Evolutionary conservation across 2,113 vertebrate species (phyloP).

Genomic region (Bubo blakistoni): DNA sequence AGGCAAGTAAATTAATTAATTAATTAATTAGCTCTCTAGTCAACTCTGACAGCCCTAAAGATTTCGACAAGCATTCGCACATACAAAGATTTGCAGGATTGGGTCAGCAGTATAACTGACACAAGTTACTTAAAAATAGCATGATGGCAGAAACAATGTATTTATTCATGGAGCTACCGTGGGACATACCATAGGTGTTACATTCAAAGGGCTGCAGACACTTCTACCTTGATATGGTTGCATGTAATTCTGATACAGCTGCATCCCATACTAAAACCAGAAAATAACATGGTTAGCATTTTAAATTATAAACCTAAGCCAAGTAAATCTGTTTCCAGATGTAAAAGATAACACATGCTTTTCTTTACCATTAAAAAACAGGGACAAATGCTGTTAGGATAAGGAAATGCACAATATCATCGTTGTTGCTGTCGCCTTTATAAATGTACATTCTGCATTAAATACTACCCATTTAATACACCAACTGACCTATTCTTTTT

Average conservation of each 20-base stretch:
- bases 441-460: background rate
- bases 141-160: background rate
- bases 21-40: background rate
- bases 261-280: slow-evolving; percentile 88
- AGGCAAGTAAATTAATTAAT: background rate
- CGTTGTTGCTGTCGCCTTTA: background rate
- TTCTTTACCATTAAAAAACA: background rate
- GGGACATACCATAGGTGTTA: slow-evolving; percentile 88
- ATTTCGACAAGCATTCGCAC: background rate
- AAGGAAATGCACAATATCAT: background rate
- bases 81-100: background rate
- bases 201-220: slow-evolving; percentile 76
- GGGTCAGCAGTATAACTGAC: background rate
- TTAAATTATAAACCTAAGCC: background rate
- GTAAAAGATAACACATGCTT: background rate
- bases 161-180: background rate
- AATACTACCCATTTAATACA: background rate
- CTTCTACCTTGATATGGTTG: slow-evolving; percentile 86
- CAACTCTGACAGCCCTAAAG: background rate
- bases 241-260: slow-evolving; percentile 94
- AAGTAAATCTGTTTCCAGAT: background rate
- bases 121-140: background rate
- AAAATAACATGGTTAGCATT: slow-evolving; percentile 43
- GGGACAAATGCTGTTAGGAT: background rate
- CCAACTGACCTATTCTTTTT: background rate